Evolutionary conservation across 2,797 vertebrate genomes (phyloP).

Genomic region (Eulemur albifrons): DNA sequence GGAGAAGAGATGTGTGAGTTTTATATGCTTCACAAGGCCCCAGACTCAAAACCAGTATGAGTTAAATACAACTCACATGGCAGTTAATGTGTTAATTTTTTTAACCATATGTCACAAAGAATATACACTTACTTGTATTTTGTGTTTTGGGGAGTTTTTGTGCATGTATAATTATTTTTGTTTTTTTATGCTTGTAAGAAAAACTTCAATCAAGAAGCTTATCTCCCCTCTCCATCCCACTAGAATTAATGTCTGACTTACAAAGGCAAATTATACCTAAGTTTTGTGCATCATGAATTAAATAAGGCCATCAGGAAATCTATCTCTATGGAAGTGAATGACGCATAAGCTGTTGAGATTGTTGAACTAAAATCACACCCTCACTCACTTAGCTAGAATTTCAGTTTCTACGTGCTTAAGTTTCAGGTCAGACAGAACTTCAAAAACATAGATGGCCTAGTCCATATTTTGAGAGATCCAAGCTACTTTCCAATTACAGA

Average conservation of each 20-base stretch:
- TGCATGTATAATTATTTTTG: background rate
- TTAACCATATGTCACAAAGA: background rate
- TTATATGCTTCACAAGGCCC: too few relatives aligned
- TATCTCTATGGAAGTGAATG: background rate
- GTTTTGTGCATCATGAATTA: background rate
- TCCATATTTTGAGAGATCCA: background rate
- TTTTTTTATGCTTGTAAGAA: background rate
- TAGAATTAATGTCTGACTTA: background rate
- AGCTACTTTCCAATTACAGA: background rate
- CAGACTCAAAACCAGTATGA: too few relatives aligned
- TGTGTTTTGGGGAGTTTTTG: background rate
- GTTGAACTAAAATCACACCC: background rate
- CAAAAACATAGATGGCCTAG: background rate
- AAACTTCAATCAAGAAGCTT: background rate
- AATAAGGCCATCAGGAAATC: background rate
- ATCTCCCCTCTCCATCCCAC: background rate
- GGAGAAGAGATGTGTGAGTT: too few relatives aligned
- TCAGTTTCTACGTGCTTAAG: background rate
- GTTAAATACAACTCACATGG: too few relatives aligned
- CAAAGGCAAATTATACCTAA: background rate
- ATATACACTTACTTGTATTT: background rate
- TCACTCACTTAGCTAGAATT: background rate
- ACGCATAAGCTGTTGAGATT: background rate
- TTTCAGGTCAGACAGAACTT: background rate
- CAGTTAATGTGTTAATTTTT: background rate